Base-by-base conservation (phyloP, 2,888 invertebrate genomes). In the Glyphotaelius pellucidus region DNA sequence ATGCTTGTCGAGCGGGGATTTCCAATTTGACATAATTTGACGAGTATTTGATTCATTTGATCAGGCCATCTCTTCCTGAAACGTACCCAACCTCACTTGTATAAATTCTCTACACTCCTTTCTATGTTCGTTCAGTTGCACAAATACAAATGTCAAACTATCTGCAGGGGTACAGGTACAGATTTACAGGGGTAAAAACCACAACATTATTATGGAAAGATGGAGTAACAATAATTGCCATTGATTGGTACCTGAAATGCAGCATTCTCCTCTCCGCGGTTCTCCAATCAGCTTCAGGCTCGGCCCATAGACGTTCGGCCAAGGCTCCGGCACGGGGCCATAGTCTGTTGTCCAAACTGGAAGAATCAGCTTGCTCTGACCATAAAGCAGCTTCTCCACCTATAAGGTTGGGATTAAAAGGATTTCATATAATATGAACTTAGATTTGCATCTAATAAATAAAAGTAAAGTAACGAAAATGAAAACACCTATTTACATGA, bases 291-390 rank as follows among this genome's bases (percentile, higher is more conserved):
- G 96, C 95, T 25, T 94, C 94, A 0, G 98, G 98, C 94, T 98
- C 97, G 0, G 97, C 96, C 98, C 98, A 98, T 88, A 98, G 96
- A 4, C 98, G 96, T 95, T 98, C 98, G 1, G 98, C 98, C 94
- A 98, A 94, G 0, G 98, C 98, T 90, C 98, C 98, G 4, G 98
- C 97, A 93, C 98, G 96, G 7, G 98, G 98, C 98, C 98, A 98
- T 94, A 98, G 95, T 90, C 98, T 96, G 1, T 96, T 96, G 94
- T 98, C 98, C 32, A 98, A 94, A 0, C 97, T 96, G 5, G 97
- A 94, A 85, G 97, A 96, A 94, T 98, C 98, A 1, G 97, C 96
- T 94, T 98, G 98, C 95, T 99, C 99, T 0, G 98, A 97, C 99
- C 99, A 99, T 92, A 99, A 95, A 2, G 98, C 97, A 0, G 98